These are phyloP conservation scores for Agrilus cyanescens DNA, from an alignment of 2,888 invertebrate species.

Conservation along the genomic window DNA sequence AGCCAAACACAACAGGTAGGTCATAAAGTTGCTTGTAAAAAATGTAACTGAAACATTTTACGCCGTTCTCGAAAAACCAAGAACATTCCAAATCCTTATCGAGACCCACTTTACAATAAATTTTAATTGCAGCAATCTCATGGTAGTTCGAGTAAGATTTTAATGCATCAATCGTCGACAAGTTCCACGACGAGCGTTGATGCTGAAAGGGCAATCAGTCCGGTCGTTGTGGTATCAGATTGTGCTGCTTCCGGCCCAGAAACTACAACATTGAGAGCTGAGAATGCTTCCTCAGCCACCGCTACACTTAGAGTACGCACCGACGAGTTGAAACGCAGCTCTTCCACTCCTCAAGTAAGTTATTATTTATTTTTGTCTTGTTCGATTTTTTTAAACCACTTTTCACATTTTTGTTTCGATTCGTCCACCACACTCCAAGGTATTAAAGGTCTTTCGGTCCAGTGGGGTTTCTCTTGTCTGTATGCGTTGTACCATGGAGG, in stretches of 20 bases:
- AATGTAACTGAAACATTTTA: too few relatives aligned
- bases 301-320: constrained; percentile 38
- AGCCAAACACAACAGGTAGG: constrained; percentile 37
- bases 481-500: constrained; percentile 21
- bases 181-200: constrained; percentile 13
- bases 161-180: not conserved
- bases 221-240: constrained; percentile 33
- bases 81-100: too few relatives aligned
- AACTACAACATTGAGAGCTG: constrained; percentile 22
- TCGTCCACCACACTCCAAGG: constrained; percentile 21
- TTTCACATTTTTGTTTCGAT: constrained; percentile 25
- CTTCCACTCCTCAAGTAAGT: constrained; percentile 49
- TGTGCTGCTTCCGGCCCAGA: constrained; percentile 28
- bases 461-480: constrained; percentile 18
- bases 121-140: constrained; percentile 5
- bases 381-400: constrained; percentile 20
- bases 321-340: constrained; percentile 48
- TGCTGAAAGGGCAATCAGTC: constrained; percentile 29
- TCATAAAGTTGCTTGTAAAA: constrained; percentile 3
- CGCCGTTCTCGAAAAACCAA: too few relatives aligned
- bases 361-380: not conserved
- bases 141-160: too few relatives aligned
- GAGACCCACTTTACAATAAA: too few relatives aligned
- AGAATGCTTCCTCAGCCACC: constrained; percentile 21
- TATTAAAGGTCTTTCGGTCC: constrained; percentile 21